Conservation (phyloP, 2,797 vertebrate species). For the Arremon aurantiirostris region DNA sequence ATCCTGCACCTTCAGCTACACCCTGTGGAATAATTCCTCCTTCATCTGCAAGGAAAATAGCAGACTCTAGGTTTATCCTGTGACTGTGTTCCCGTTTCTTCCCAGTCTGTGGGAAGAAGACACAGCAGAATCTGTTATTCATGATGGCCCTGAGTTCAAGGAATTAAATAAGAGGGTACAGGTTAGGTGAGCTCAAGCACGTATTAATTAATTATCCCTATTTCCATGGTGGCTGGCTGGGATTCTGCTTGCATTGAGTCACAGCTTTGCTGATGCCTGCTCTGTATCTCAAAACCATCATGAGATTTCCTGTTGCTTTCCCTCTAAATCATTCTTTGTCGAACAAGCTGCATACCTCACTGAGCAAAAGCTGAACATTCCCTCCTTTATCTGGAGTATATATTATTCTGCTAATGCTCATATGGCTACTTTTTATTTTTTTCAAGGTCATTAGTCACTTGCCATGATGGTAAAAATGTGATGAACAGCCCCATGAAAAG, state of each 20-base stretch:
- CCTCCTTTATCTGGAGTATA: constrained; percentile 40
- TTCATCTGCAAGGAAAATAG: not conserved
- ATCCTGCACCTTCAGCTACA: not conserved
- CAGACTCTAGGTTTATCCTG: not conserved
- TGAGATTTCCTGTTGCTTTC: constrained; percentile 35
- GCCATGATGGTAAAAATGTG: constrained; percentile 38
- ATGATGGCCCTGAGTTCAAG: not conserved
- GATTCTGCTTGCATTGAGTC: not conserved
- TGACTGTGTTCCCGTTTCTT: not conserved
- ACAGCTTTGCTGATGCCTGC: not conserved
- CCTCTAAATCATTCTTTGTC: constrained; percentile 15
- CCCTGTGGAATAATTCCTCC: not conserved
- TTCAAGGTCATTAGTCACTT: constrained; percentile 48
- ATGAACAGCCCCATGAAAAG: constrained; percentile 47
- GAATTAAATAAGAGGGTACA: not conserved
- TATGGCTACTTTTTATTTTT: constrained; percentile 31
- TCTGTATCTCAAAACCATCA: not conserved
- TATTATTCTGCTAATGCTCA: constrained; percentile 44
- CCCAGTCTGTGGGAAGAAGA: not conserved
- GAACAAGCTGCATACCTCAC: constrained; percentile 31
- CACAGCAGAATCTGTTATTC: not conserved
- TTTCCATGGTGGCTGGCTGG: not conserved
- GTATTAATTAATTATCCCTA: not conserved
- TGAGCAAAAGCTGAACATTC: constrained; percentile 23
- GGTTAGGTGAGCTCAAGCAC: not conserved